These are phyloP conservation scores for Nestor notabilis DNA, from an alignment of 2,113 vertebrate genomes.

Conservation along the genomic window DNA sequence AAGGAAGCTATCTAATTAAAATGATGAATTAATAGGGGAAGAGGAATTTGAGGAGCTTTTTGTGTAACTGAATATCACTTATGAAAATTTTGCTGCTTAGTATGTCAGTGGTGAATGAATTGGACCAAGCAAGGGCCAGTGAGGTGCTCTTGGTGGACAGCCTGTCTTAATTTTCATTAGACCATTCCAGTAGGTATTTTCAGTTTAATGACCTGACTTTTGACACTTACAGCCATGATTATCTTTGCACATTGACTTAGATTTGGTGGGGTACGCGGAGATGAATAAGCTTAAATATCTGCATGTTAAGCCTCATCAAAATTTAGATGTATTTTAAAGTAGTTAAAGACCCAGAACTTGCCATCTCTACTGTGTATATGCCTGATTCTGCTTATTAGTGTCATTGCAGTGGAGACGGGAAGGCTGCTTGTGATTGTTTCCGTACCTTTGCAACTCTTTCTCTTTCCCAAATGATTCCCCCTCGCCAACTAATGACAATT, in stretches of 20 bases:
- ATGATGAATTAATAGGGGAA: neutral
- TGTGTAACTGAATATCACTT: neutral
- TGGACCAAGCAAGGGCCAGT: neutral
- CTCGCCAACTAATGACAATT: neutral
- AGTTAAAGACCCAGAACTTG: neutral
- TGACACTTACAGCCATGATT: neutral
- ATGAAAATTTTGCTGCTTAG: neutral
- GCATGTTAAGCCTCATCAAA: neutral
- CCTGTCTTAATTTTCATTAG: neutral
- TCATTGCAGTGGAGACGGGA: neutral
- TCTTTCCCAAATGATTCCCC: neutral
- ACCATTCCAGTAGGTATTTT: fast-evolving
- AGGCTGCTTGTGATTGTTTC: neutral
- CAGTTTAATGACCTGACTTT: neutral
- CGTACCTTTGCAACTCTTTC: neutral
- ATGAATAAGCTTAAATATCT: neutral
- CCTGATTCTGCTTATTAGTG: neutral
- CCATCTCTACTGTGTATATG: neutral
- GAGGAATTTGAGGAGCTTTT: neutral
- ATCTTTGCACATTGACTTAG: neutral
- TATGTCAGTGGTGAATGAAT: neutral
- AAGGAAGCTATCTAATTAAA: neutral
- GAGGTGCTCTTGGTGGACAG: neutral
- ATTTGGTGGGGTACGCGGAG: neutral
- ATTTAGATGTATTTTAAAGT: neutral